These are phyloP conservation scores for Phrixothrix hirtus DNA, from an alignment of 2,888 invertebrate species.

Conservation along the genomic window DNA sequence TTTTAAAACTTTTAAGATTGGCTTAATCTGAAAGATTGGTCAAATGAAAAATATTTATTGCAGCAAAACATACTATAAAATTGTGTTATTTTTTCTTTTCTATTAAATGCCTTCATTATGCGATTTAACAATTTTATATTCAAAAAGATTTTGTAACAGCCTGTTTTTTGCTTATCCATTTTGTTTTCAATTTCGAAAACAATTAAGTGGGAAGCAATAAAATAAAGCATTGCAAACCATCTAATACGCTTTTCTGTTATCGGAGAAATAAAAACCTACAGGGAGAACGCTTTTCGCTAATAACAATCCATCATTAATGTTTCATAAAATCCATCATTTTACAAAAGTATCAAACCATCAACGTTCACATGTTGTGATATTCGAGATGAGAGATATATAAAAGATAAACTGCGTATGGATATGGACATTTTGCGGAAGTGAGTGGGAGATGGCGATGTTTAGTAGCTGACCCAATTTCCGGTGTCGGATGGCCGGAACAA, in stretches of 20 bases:
- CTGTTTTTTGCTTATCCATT: neutral
- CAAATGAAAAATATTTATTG: too few relatives aligned
- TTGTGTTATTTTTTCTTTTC: too few relatives aligned
- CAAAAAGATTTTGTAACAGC: neutral
- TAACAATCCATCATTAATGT: slow-evolving; percentile 32
- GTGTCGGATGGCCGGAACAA: slow-evolving; percentile 48
- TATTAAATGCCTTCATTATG: too few relatives aligned
- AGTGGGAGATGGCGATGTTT: slow-evolving; percentile 50
- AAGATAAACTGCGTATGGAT: slow-evolving; percentile 40
- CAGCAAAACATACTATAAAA: too few relatives aligned
- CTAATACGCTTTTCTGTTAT: neutral
- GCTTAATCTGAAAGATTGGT: too few relatives aligned
- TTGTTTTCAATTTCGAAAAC: neutral
- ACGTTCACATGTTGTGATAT: slow-evolving; percentile 23
- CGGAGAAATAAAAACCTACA: neutral
- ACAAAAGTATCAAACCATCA: slow-evolving; percentile 25
- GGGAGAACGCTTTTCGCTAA: slow-evolving; percentile 4
- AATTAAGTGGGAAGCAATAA: neutral
- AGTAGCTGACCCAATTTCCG: slow-evolving; percentile 54
- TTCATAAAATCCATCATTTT: slow-evolving; percentile 32
- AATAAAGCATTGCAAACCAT: neutral
- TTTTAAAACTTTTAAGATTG: too few relatives aligned
- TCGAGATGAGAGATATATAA: slow-evolving; percentile 34
- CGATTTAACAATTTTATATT: too few relatives aligned
- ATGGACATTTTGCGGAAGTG: slow-evolving; percentile 45